Conservation (phyloP, 30 jellyfish, hydroid and myxozoan genomes). For the Sanderia malayensis region DNA sequence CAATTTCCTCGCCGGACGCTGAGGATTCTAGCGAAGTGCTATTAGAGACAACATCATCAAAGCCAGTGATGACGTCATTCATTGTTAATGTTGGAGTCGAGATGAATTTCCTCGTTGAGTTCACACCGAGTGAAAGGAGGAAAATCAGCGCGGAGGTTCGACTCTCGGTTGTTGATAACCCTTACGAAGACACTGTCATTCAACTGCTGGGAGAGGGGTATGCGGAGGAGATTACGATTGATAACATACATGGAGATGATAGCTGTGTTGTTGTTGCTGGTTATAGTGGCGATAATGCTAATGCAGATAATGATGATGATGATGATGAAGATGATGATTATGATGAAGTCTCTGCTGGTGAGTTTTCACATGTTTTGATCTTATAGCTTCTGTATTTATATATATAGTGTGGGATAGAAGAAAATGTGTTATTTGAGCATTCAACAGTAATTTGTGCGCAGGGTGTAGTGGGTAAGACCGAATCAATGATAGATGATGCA, state of each 20-base stretch:
- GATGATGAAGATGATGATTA: background rate
- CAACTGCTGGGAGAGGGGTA: conserved; percentile 88
- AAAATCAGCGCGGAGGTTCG: conserved; percentile 71
- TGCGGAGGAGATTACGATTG: conserved; percentile 79
- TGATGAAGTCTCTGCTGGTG: too few species aligned
- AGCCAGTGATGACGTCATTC: conserved; percentile 55
- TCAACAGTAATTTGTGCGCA: too few species aligned
- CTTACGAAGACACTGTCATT: conserved; percentile 77
- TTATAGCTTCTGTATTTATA: too few species aligned
- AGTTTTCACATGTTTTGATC: too few species aligned
- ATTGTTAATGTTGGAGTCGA: conserved; percentile 54
- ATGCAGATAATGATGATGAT: conserved; percentile 28
- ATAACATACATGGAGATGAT: conserved; percentile 67
- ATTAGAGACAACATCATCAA: conserved; percentile 43
- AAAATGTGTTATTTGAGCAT: too few species aligned
- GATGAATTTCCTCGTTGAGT: conserved; percentile 57
- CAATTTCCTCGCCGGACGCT: background rate
- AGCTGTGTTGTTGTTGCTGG: background rate
- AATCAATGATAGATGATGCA: too few species aligned
- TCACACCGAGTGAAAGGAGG: conserved; percentile 57
- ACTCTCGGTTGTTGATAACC: conserved; percentile 79
- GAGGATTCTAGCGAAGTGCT: conserved; percentile 11
- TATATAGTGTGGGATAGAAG: too few species aligned
- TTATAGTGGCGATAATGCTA: conserved; percentile 20
- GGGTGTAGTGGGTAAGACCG: too few species aligned